Conservation (phyloP, 2,888 invertebrate species). For the Tanypteryx hageni region DNA sequence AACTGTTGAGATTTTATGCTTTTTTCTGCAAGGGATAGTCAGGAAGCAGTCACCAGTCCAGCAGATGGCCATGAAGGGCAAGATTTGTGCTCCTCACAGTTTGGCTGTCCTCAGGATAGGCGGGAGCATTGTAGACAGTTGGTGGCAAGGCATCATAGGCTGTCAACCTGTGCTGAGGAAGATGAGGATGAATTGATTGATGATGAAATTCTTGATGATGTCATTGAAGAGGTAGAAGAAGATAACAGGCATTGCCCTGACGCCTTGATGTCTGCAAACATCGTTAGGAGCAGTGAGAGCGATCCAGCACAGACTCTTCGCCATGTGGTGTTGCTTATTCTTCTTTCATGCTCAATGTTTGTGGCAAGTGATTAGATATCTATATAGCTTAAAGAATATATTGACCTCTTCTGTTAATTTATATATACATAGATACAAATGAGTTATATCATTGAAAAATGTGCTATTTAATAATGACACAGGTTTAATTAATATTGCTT, state of each 20-base stretch:
- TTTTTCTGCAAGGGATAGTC: not conserved
- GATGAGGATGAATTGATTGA: slow-evolving; percentile 64
- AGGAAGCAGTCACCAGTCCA: not conserved
- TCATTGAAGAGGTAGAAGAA: slow-evolving; percentile 10
- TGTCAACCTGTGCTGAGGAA: slow-evolving; percentile 55
- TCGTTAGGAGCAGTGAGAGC: slow-evolving; percentile 72
- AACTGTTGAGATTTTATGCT: too few relatives aligned
- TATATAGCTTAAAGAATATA: not conserved
- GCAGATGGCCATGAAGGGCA: not conserved
- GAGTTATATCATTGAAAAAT: too few relatives aligned
- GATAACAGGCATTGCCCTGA: slow-evolving; percentile 36
- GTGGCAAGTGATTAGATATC: slow-evolving; percentile 81
- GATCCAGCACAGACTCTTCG: slow-evolving; percentile 84
- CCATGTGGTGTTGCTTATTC: slow-evolving; percentile 89
- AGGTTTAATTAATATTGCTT: too few relatives aligned
- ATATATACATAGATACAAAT: too few relatives aligned
- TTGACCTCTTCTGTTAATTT: too few relatives aligned
- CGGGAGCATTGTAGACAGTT: slow-evolving; percentile 39
- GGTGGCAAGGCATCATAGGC: slow-evolving; percentile 41
- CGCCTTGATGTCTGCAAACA: not conserved
- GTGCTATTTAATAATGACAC: too few relatives aligned
- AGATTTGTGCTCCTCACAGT: slow-evolving; percentile 43
- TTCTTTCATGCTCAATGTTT: slow-evolving; percentile 91
- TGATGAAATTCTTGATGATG: slow-evolving; percentile 37
- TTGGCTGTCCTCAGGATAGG: slow-evolving; percentile 30